A percentile compares a stretch with the other conserved stretches of the same genome.
These are phyloP conservation scores for Mormyrops boulengeri DNA, from an alignment of 2,797 vertebrate genomes.

Conservation along the genomic window DNA sequence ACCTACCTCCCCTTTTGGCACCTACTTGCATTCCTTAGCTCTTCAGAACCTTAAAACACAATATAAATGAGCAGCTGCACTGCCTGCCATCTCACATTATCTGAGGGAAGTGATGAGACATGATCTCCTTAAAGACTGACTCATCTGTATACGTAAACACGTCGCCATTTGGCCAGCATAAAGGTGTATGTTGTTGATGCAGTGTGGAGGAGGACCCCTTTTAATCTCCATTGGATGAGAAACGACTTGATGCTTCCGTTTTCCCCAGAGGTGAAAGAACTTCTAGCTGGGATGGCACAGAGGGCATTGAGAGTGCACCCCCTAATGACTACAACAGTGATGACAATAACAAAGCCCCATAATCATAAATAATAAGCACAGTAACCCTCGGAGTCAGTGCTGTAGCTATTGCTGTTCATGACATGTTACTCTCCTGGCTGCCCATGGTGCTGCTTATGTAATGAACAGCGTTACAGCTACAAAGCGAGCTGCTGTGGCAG, in stretches of 20 bases:
- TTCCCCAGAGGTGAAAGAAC: not conserved
- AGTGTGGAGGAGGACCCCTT: not conserved
- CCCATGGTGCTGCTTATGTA: not conserved
- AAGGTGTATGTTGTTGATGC: not conserved
- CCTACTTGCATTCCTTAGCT: not conserved
- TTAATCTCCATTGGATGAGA: not conserved
- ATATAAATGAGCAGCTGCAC: not conserved
- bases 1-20: not conserved
- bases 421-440: not conserved
- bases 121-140: not conserved
- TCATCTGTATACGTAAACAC: not conserved
- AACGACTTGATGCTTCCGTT: not conserved
- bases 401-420: not conserved
- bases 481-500: not conserved
- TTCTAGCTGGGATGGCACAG: slow-evolving; percentile 29
- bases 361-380: not conserved
- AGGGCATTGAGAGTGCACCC: slow-evolving; percentile 12
- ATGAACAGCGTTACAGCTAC: not conserved
- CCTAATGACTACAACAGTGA: not conserved
- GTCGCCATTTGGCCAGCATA: not conserved
- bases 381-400: not conserved
- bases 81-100: not conserved
- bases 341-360: not conserved
- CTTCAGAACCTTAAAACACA: not conserved
- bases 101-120: not conserved